These are phyloP conservation scores for Nycticorax nycticorax DNA, from an alignment of 2,113 vertebrate species.

Conservation along the genomic window DNA sequence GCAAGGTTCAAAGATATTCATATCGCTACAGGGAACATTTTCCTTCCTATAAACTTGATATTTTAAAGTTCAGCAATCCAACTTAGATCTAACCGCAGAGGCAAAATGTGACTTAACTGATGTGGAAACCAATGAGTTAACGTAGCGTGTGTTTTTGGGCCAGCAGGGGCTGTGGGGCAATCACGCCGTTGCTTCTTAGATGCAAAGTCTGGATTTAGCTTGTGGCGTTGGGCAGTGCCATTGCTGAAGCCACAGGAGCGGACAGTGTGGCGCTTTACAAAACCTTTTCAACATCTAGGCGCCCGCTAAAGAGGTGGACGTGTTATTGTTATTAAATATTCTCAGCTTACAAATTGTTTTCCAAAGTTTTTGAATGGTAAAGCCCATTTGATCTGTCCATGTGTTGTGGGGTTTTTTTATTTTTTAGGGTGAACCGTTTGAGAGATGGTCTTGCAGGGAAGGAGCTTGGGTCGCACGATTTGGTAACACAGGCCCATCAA, in stretches of 20 bases:
- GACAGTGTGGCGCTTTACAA: not conserved
- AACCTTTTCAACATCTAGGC: not conserved
- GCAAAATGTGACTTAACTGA: not conserved
- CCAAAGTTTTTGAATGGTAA: not conserved
- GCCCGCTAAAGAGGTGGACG: not conserved
- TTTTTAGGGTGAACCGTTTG: not conserved
- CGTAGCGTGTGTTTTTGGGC: fast-evolving
- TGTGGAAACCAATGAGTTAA: not conserved
- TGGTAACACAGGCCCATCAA: not conserved
- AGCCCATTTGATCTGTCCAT: not conserved
- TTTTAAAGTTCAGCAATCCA: not conserved
- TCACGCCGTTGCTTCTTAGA: fast-evolving
- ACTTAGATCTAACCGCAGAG: not conserved
- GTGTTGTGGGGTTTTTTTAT: not conserved
- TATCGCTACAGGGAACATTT: not conserved
- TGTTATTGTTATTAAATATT: not conserved
- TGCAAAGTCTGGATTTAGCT: not conserved
- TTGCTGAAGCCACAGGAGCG: not conserved
- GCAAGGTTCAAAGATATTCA: not conserved
- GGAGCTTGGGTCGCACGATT: not conserved
- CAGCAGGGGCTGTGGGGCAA: not conserved
- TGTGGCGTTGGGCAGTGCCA: not conserved
- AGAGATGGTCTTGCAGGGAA: not conserved
- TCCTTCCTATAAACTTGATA: not conserved
- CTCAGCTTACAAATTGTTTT: fast-evolving